Evolutionary conservation across 64 coral and sea anemone genomes (phyloP), one percentile per base, ranked within the genome.

Genomic region (Pocillopora verrucosa): DNA sequence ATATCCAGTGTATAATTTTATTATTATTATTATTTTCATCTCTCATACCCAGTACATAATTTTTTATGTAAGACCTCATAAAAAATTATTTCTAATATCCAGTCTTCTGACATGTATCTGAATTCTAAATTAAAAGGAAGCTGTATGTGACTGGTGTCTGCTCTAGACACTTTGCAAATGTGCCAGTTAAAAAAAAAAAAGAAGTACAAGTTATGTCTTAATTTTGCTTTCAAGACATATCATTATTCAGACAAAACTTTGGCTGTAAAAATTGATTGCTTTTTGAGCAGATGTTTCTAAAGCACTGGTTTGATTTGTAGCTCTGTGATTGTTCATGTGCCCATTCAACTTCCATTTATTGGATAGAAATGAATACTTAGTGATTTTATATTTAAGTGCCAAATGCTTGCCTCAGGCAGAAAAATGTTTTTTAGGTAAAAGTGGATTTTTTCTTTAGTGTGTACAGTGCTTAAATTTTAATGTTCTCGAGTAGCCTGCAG

Each of bases 201-300:
- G 70, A 20, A 41, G 58, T 72, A 19, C 36, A 72, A 16, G 63
- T 10, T 85, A 35, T 83, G 36, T 41, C n/a, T 19, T 57, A 20
- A 22, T 51, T 82, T 24, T 63, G 61, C 63, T 67, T 30, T 17
- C 20, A 68, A 65, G 82, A 13, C 17, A 70, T 58, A 37, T 58
- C 64, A 22, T 2, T 16, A 13, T 37, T 1, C 56, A 85, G 82
- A 85, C 82, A 72, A 51, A 85, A 85, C 82, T 70, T 67, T 67
- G 65, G 68, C 63, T 85, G 82, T 85, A 56, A n/a, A 85, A 72
- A 85, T 72, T 84, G 81, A 84, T 84, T 85, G 82, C 82, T 85
- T 85, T 85, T 45, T 16, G 1, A 36, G 64, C 82, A 85, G 82
- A 85, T 85, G 82, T 85, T 85, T 41, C 36, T 10, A 4, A 26